Evolutionary conservation across 2,888 invertebrate genomes (phyloP).

Genomic region (Tachystola acroxantha): DNA sequence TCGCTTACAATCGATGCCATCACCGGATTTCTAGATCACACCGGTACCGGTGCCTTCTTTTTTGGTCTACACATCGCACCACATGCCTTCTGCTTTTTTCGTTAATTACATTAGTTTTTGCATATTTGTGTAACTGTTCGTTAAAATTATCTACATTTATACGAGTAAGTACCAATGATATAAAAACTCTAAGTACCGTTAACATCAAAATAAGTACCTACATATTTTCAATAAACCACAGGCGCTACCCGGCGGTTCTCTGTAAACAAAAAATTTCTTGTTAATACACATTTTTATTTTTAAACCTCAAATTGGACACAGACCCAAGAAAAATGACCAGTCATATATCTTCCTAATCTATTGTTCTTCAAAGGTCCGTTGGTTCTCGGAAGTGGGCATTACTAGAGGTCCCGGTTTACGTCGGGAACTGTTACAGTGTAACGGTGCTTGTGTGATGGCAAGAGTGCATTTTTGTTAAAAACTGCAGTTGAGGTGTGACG

Average conservation of each 20-base stretch:
- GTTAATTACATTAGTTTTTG: constrained; percentile 17
- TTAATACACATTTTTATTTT: constrained; percentile 51
- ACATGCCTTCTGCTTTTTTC: constrained; percentile 21
- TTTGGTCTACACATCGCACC: constrained; percentile 27
- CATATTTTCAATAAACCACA: constrained; percentile 30
- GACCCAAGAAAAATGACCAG: constrained; percentile 46
- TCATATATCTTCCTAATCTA: constrained; percentile 57
- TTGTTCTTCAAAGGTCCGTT: constrained; percentile 56
- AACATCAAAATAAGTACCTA: background rate
- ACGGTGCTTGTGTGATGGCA: constrained; percentile 54
- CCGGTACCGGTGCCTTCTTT: constrained; percentile 22
- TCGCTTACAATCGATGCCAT: constrained; percentile 42
- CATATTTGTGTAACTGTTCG: background rate
- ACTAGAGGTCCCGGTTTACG: constrained; percentile 69
- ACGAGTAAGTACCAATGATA: background rate
- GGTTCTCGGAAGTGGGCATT: constrained; percentile 54
- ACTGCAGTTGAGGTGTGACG: constrained; percentile 50
- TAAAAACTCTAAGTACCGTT: constrained; percentile 6
- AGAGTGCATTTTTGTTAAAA: constrained; percentile 67
- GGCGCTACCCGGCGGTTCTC: constrained; percentile 36
- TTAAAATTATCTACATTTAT: constrained; percentile 2
- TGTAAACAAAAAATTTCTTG: constrained; percentile 37
- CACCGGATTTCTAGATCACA: constrained; percentile 30
- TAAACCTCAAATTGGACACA: constrained; percentile 71
- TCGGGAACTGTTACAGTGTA: constrained; percentile 66